These are phyloP conservation scores for Corythornis leucogaster DNA, from an alignment of 2,797 vertebrate species.

Conservation along the genomic window DNA sequence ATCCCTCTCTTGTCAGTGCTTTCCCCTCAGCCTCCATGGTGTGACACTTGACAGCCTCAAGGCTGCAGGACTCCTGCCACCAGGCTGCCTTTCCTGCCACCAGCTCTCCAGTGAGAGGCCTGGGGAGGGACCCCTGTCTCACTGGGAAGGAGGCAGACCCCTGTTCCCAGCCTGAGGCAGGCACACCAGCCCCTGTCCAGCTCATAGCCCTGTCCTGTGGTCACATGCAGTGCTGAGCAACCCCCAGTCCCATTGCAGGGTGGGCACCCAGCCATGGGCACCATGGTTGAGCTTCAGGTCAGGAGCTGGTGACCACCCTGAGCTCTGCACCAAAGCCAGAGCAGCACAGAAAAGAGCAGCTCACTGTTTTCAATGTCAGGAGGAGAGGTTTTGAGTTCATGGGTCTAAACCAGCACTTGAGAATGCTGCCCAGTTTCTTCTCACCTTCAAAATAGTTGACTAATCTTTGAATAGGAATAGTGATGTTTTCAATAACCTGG, in stretches of 20 bases:
- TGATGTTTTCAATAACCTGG: not conserved
- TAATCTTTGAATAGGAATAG: not conserved
- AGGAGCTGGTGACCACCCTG: rapidly evolving
- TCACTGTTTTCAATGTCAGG: rapidly evolving
- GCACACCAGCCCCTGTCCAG: not conserved
- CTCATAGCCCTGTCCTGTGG: not conserved
- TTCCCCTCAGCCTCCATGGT: not conserved
- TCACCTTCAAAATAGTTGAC: not conserved
- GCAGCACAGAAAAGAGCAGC: not conserved
- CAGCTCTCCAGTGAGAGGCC: not conserved
- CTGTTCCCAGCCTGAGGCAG: not conserved
- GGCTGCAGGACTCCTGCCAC: not conserved
- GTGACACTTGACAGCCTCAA: not conserved
- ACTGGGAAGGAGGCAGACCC: not conserved
- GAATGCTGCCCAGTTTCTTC: not conserved
- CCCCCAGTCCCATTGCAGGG: not conserved
- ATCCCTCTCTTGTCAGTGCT: not conserved
- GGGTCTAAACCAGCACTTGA: not conserved
- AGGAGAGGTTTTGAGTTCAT: not conserved
- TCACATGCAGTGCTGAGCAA: rapidly evolving
- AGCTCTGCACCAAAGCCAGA: not conserved
- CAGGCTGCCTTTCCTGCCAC: not conserved
- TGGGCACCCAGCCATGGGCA: rapidly evolving
- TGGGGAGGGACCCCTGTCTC: not conserved
- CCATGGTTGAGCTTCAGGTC: not conserved